Conservation (phyloP, 1,140 invertebrate species). For the Forficula auricularia region DNA sequence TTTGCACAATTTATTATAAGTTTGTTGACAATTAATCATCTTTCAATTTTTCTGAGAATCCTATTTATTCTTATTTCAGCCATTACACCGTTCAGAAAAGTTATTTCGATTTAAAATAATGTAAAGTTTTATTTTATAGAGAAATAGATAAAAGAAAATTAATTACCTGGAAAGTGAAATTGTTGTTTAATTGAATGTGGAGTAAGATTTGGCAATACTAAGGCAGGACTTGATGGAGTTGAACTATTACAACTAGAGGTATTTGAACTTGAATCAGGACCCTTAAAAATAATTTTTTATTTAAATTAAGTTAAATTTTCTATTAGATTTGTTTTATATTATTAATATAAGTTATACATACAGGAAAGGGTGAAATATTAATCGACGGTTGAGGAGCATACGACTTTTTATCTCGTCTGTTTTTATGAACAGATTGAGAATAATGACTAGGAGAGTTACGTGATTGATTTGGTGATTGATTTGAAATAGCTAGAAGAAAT, state of each 20-base stretch:
- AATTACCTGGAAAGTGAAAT: constrained; percentile 76
- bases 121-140: too few species aligned
- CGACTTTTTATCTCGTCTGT: constrained; percentile 30
- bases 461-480: constrained; percentile 27
- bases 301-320: too few species aligned
- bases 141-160: too few species aligned
- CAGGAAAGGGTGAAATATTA: constrained; percentile 39
- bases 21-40: too few species aligned
- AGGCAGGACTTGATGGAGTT: constrained; percentile 82
- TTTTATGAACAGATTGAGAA: constrained; percentile 15
- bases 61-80: too few species aligned
- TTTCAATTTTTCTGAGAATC: too few species aligned
- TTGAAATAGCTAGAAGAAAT: constrained; percentile 16
- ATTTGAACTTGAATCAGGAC: constrained; percentile 76
- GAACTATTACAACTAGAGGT: constrained; percentile 93
- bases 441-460: constrained; percentile 19
- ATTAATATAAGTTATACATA: constrained; percentile 19
- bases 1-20: too few species aligned
- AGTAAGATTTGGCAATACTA: constrained; percentile 36
- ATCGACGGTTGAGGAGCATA: constrained; percentile 38
- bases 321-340: too few species aligned
- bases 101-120: too few species aligned
- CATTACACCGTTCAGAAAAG: too few species aligned
- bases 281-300: constrained; percentile 23
- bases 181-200: constrained; percentile 39